A percentile compares a stretch with the other conserved stretches of the same genome.
Evolutionary conservation across 2,888 invertebrate species (phyloP).

Genomic region (Drosophila heteroneura): DNA sequence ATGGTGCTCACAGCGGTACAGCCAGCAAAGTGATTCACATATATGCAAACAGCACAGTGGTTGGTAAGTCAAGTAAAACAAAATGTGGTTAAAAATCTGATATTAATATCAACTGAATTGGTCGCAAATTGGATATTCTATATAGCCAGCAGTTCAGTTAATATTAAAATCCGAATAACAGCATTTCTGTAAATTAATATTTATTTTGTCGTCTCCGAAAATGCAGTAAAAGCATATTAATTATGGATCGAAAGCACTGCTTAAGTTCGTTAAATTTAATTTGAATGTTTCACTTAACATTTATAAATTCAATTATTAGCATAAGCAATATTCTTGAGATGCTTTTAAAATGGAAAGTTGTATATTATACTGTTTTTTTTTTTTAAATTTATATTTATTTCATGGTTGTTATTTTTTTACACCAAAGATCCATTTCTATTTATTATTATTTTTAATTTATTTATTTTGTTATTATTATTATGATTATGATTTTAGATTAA

Average conservation of each 20-base stretch:
- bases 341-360: too few species aligned
- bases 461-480: too few species aligned
- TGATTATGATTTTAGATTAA: too few species aligned
- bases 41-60: constrained; percentile 39
- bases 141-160: background rate
- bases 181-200: background rate
- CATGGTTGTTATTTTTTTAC: too few species aligned
- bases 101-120: background rate
- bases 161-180: background rate
- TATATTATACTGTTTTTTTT: too few species aligned
- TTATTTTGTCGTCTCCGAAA: background rate
- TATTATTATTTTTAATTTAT: background rate
- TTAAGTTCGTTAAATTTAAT: background rate
- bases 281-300: background rate
- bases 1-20: constrained; percentile 55
- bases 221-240: background rate
- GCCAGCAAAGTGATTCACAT: constrained; percentile 44
- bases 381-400: too few species aligned
- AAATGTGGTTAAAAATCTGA: background rate
- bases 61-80: fast-evolving
- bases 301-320: too few species aligned
- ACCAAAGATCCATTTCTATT: too few species aligned
- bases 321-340: too few species aligned
- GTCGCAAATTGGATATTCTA: background rate
- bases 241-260: too few species aligned